Evolutionary conservation across 2,888 invertebrate genomes (phyloP).

Genomic region (Torymus aiolomorphi): DNA sequence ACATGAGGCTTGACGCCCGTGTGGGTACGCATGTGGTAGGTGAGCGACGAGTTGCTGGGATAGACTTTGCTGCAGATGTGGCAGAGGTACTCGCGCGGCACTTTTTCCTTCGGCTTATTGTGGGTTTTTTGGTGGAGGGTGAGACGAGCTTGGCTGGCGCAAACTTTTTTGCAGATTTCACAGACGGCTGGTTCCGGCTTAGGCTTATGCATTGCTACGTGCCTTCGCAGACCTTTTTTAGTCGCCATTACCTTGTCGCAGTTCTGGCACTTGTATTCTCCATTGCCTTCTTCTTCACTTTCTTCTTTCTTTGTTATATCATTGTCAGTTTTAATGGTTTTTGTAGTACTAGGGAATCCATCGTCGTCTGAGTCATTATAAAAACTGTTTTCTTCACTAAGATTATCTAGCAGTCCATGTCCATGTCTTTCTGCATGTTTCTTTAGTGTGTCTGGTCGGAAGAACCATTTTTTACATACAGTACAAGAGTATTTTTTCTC

Average conservation of each 20-base stretch:
- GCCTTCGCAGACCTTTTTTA: constrained; percentile 73
- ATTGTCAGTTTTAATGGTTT: constrained; percentile 53
- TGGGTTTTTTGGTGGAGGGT: constrained; percentile 72
- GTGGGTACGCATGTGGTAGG: constrained; percentile 74
- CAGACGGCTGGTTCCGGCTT: constrained; percentile 73
- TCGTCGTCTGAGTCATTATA: constrained; percentile 71
- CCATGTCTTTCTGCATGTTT: constrained; percentile 74
- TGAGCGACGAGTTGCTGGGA: constrained; percentile 73
- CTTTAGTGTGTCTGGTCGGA: constrained; percentile 72
- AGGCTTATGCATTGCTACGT: constrained; percentile 73
- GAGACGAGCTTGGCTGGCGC: constrained; percentile 72
- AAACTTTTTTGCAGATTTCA: constrained; percentile 73
- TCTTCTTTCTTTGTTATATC: constrained; percentile 65
- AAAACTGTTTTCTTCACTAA: constrained; percentile 72
- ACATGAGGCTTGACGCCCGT: constrained; percentile 74
- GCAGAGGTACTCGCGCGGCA: constrained; percentile 73
- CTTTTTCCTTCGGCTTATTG: constrained; percentile 73
- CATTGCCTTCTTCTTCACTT: constrained; percentile 63
- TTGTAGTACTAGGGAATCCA: constrained; percentile 28
- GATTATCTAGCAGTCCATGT: constrained; percentile 72
- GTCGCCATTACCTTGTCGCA: constrained; percentile 74
- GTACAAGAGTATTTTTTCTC: constrained; percentile 74
- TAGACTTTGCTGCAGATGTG: constrained; percentile 75
- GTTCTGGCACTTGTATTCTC: constrained; percentile 73
- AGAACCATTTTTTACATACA: constrained; percentile 74